Evolutionary conservation across 2,113 vertebrate species (phyloP), one percentile per base, ranked within the genome.

Genomic region (Carassius carassius): DNA sequence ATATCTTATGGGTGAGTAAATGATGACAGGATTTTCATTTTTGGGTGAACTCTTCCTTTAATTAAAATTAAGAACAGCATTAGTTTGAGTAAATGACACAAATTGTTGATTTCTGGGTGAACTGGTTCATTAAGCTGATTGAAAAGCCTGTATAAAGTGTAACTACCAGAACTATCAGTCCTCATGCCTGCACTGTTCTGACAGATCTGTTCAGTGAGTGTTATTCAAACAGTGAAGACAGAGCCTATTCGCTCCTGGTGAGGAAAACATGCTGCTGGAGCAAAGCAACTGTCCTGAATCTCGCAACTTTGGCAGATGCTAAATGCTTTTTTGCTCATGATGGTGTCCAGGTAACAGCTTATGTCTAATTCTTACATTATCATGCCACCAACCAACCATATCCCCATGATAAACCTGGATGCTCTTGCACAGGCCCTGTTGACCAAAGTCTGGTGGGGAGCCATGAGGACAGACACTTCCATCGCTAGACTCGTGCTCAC

Each of bases 381-480:
- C 8, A 47, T 47, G 7, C n/a, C n/a, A 32, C 70, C 44, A 56
- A 62, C 13, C n/a, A n/a, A 17, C 32, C 29, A 0, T 78, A 25
- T 75, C 12, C 2, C 72, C 44, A 49, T 75, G 72, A 49, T 17
- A 11, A 49, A 25, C 62, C 6, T 21, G 5, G 21, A 89, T 84
- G 86, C 87, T 89, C 29, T 58, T 69, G 4, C 23, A n/a, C 91
- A 99, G 97, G 97, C 96, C 76, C 94, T 99, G 81, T 93, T 99
- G 90, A 99, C 97, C 63, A 97, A 96, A 93, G 97, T 98, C 84
- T 99, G 98, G 98, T 99, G 98, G 98, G 97, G 98, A 44, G 93
- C 97, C 62, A 97, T 99, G 97, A 96, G 92, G 8, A 96, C 95
- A 0, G 96, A 95, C 89, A 99, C 97, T 0, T 90, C 92, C 51